Conservation (phyloP, 2,888 invertebrate genomes). For the Calameuta filiformis region DNA sequence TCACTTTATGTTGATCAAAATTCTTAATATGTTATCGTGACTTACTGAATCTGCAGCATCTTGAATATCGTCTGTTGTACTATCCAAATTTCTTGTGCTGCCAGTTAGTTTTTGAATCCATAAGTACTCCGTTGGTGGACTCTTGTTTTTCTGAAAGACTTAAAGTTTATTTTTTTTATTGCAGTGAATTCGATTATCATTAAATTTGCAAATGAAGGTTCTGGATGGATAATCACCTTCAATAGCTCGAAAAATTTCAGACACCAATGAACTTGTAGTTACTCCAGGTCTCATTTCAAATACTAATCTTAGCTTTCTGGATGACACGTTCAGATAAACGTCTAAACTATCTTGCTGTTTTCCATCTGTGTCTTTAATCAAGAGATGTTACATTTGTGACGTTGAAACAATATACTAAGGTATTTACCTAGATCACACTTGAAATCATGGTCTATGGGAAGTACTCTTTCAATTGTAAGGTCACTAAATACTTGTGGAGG, state of each 20-base stretch:
- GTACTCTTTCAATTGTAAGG: slow-evolving; percentile 81
- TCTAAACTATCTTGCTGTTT: slow-evolving; percentile 67
- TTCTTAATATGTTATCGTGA: neutral
- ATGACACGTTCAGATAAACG: slow-evolving; percentile 69
- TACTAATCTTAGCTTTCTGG: slow-evolving; percentile 67
- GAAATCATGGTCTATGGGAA: slow-evolving; percentile 84
- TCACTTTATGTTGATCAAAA: too few species aligned
- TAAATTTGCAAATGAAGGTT: slow-evolving; percentile 15
- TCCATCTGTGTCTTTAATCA: slow-evolving; percentile 67
- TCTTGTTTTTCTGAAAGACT: slow-evolving; percentile 59
- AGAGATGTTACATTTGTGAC: neutral
- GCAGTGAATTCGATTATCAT: neutral
- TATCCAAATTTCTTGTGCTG: slow-evolving; percentile 47
- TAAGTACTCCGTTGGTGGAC: slow-evolving; percentile 50
- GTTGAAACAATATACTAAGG: slow-evolving; percentile 50
- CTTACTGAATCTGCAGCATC: slow-evolving; percentile 50
- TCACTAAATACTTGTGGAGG: slow-evolving; percentile 81
- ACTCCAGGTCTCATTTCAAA: slow-evolving; percentile 71
- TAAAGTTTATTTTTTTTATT: slow-evolving; percentile 26
- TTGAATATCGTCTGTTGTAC: slow-evolving; percentile 42
- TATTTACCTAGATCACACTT: slow-evolving; percentile 78
- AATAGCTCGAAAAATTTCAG: slow-evolving; percentile 78
- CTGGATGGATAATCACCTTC: slow-evolving; percentile 70
- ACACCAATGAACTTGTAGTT: slow-evolving; percentile 78
- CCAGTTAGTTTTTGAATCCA: slow-evolving; percentile 61